Evolutionary conservation across 2,888 invertebrate genomes (phyloP).

Genomic region (Apocheima hispidaria): DNA sequence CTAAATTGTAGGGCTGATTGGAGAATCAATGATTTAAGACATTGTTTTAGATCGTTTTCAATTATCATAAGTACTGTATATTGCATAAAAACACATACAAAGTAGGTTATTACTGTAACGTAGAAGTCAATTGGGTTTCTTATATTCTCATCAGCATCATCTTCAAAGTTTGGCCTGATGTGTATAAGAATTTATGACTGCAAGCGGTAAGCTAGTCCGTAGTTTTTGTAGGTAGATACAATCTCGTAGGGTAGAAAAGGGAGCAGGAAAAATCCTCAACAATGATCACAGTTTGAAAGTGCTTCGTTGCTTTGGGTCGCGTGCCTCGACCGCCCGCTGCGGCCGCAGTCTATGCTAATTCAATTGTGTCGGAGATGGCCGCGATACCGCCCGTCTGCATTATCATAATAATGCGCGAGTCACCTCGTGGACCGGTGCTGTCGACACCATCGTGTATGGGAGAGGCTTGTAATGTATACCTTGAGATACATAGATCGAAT

Average conservation of each 20-base stretch:
- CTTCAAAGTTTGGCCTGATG: too few species aligned
- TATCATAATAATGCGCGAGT: conserved; percentile 85
- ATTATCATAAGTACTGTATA: too few species aligned
- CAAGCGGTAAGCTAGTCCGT: background rate
- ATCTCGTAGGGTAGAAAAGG: background rate
- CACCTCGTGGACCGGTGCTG: conserved; percentile 65
- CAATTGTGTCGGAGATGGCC: conserved; percentile 81
- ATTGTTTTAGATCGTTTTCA: too few species aligned
- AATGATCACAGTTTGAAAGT: background rate
- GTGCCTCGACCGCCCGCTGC: conserved; percentile 77
- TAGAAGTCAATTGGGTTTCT: too few species aligned
- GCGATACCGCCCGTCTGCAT: conserved; percentile 79
- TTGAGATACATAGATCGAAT: conserved; percentile 33
- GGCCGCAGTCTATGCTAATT: conserved; percentile 82
- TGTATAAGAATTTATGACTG: background rate
- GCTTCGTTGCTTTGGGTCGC: conserved; percentile 51
- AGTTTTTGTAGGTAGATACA: background rate
- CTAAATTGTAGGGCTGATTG: too few species aligned
- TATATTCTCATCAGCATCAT: too few species aligned
- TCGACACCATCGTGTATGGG: conserved; percentile 65
- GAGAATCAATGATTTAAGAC: too few species aligned
- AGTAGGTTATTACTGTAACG: too few species aligned
- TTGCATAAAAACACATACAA: too few species aligned
- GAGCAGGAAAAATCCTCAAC: background rate
- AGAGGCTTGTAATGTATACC: conserved; percentile 37